A percentile compares a stretch with the other conserved stretches of the same genome.
phyloP scores from a whole-genome alignment of 1,140 invertebrate genomes.

The Euura lappo region DNA sequence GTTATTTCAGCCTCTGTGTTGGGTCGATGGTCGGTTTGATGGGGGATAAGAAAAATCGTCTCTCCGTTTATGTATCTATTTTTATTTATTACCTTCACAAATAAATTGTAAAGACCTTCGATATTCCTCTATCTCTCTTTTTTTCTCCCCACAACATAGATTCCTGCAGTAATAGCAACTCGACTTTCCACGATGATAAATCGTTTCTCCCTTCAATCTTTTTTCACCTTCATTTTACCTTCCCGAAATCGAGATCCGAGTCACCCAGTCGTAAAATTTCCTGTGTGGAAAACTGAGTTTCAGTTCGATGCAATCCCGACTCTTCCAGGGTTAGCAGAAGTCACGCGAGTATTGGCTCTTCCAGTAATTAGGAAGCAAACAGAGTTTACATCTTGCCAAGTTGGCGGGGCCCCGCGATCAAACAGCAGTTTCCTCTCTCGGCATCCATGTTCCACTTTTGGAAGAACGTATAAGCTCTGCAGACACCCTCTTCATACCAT shows the following conservation, averaged over 20 bases:
- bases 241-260: no score
- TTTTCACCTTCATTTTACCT: no score
- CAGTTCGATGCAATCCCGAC: slow-evolving; percentile 46
- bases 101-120: neutral
- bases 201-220: neutral
- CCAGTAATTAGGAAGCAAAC: slow-evolving; percentile 51
- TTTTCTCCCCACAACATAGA: neutral
- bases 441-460: slow-evolving; percentile 34
- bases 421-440: slow-evolving; percentile 45
- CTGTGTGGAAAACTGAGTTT: neutral
- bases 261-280: no score
- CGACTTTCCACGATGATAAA: neutral
- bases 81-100: neutral
- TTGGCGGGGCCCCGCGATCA: slow-evolving; percentile 46
- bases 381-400: slow-evolving; percentile 46
- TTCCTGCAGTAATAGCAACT: neutral
- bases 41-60: neutral
- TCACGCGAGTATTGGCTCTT: slow-evolving; percentile 27
- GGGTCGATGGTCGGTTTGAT: neutral
- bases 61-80: neutral
- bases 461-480: slow-evolving; percentile 9
- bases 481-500: neutral
- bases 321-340: slow-evolving; percentile 16
- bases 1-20: neutral
- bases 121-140: neutral